phyloP scores from a whole-genome alignment of 2,113 vertebrate genomes.

The Aphelocoma coerulescens region DNA sequence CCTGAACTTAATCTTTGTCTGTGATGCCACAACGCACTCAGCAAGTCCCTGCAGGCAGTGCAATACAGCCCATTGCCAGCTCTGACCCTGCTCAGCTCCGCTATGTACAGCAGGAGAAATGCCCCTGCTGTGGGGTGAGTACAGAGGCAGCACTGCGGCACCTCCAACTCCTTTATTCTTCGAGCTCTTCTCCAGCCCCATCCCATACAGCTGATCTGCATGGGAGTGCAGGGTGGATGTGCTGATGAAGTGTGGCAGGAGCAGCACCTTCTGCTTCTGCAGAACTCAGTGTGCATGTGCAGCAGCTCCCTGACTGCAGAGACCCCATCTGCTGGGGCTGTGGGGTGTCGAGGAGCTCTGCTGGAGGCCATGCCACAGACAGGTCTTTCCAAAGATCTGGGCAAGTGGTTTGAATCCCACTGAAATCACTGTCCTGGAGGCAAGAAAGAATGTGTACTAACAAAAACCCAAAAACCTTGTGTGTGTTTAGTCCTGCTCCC shows the following conservation, averaged over 20 bases:
- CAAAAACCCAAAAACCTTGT: background rate
- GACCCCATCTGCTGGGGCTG: background rate
- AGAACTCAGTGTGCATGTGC: rapidly evolving
- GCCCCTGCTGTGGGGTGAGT: rapidly evolving
- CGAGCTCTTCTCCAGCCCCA: rapidly evolving
- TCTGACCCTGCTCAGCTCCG: background rate
- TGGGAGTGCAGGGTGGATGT: background rate
- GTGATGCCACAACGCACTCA: background rate
- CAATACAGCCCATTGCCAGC: rapidly evolving
- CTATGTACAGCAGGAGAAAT: rapidly evolving
- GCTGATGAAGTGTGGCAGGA: too few relatives aligned
- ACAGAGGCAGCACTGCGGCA: background rate
- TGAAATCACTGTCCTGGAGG: background rate
- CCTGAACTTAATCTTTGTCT: background rate
- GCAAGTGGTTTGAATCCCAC: background rate
- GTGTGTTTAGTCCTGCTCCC: background rate
- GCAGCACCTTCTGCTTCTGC: rapidly evolving
- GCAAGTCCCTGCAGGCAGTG: background rate
- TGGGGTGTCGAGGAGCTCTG: background rate
- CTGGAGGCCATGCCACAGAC: background rate
- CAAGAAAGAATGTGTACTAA: background rate
- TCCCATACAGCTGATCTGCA: too few relatives aligned
- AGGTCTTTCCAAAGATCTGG: background rate
- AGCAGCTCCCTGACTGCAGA: background rate
- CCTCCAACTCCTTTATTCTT: rapidly evolving